Evolutionary conservation across 1,140 invertebrate species (phyloP).

Genomic region (Lepidurus apus): DNA sequence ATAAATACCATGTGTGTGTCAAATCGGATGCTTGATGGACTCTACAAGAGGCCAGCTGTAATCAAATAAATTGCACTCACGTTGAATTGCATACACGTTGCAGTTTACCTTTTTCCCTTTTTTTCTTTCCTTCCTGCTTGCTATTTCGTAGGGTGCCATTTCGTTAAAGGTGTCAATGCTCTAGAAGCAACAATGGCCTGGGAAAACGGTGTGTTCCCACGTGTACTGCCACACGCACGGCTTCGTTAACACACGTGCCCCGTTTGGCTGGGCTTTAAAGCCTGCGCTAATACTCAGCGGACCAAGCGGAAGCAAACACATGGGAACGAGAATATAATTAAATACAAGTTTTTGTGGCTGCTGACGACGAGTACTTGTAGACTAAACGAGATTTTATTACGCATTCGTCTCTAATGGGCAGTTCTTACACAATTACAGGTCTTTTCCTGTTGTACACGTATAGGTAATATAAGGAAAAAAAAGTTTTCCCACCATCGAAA

Average conservation of each 20-base stretch:
- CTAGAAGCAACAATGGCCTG: not conserved
- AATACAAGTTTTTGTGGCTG: not conserved
- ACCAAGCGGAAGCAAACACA: not conserved
- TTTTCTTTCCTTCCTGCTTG: not conserved
- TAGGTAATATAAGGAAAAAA: not conserved
- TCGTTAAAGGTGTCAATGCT: not conserved
- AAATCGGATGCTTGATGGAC: not conserved
- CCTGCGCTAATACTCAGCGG: not conserved
- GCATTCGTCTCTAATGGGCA: not conserved
- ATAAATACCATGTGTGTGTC: not conserved
- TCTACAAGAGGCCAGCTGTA: not conserved
- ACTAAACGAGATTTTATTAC: not conserved
- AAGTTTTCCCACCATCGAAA: not conserved
- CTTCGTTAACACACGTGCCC: not conserved
- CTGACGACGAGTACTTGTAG: not conserved
- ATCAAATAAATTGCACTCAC: not conserved
- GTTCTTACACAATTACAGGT: not conserved
- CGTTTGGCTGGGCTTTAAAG: not conserved
- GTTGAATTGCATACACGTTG: no score
- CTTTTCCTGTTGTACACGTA: not conserved
- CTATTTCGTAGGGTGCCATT: not conserved
- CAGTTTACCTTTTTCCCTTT: not conserved
- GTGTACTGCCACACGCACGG: constrained; percentile 1
- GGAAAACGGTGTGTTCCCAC: not conserved
- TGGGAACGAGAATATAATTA: not conserved